A percentile compares a stretch with the other conserved stretches of the same genome.
These are phyloP conservation scores for Vesta saturnalis DNA, from an alignment of 2,888 invertebrate genomes.

Conservation along the genomic window DNA sequence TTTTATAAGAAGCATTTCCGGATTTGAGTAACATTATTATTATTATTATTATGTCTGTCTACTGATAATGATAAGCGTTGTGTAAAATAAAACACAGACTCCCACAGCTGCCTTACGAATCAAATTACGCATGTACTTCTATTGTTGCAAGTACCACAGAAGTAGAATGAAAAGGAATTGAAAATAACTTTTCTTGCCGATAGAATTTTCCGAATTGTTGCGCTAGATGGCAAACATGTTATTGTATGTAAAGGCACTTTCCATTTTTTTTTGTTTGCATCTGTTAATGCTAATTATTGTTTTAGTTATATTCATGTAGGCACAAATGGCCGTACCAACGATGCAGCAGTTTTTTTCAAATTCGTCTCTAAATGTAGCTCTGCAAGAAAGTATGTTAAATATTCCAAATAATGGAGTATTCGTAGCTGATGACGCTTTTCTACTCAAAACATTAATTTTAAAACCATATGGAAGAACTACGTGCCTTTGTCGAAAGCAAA, in stretches of 20 bases:
- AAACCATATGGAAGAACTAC: constrained; percentile 10
- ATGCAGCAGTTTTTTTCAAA: too few relatives aligned
- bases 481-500: too few relatives aligned
- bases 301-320: too few relatives aligned
- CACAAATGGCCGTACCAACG: too few relatives aligned
- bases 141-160: constrained; percentile 16
- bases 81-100: too few relatives aligned
- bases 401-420: constrained; percentile 1
- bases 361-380: constrained; percentile 1
- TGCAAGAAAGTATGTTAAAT: neutral
- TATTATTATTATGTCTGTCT: too few relatives aligned
- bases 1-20: too few relatives aligned
- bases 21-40: too few relatives aligned
- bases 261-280: too few relatives aligned
- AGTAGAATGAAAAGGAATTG: constrained; percentile 14
- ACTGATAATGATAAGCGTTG: too few relatives aligned
- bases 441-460: neutral
- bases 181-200: constrained; percentile 8
- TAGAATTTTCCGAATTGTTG: constrained; percentile 17
- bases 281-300: too few relatives aligned
- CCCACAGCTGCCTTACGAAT: too few relatives aligned
- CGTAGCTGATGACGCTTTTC: constrained; percentile 1
- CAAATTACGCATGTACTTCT: neutral
- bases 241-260: neutral
- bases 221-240: neutral